A percentile compares a stretch with the other conserved stretches of the same genome.
These are phyloP conservation scores for Drosophila longiperda DNA, from an alignment of 2,888 invertebrate genomes.

Conservation along the genomic window DNA sequence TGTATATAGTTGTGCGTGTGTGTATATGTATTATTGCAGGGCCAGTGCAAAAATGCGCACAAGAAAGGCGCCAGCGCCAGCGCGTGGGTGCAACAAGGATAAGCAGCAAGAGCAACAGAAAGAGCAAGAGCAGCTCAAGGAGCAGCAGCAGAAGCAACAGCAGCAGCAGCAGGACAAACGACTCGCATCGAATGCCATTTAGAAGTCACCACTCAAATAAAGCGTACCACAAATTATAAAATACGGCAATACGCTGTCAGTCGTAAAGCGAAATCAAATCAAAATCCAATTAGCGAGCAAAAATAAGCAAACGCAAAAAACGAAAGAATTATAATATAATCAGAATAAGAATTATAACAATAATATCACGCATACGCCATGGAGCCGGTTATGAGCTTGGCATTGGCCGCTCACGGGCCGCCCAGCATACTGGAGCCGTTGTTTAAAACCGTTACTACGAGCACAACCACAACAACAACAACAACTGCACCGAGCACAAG, in stretches of 20 bases:
- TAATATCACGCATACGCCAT: slow-evolving; percentile 65
- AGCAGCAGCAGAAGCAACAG: slow-evolving; percentile 10
- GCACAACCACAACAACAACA: slow-evolving; percentile 81
- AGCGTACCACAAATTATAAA: slow-evolving; percentile 1
- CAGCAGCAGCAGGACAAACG: slow-evolving; percentile 6
- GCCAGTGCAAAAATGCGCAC: slow-evolving; percentile 57
- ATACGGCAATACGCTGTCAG: slow-evolving; percentile 5
- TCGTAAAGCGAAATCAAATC: slow-evolving; percentile 13
- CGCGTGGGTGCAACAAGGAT: slow-evolving; percentile 73
- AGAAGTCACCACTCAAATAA: slow-evolving; percentile 14
- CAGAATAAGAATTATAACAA: neutral
- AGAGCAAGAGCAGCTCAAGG: neutral
- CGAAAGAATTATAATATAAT: slow-evolving; percentile 1
- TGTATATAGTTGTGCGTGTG: neutral
- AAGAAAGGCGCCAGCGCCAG: slow-evolving; percentile 48
- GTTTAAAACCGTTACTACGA: slow-evolving; percentile 83
- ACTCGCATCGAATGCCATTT: slow-evolving; percentile 17
- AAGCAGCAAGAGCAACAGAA: slow-evolving; percentile 30
- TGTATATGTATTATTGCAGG: slow-evolving; percentile 40
- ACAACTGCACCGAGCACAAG: slow-evolving; percentile 75
- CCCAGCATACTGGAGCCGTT: slow-evolving; percentile 84
- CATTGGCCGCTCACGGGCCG: slow-evolving; percentile 82
- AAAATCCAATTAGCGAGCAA: slow-evolving; percentile 7
- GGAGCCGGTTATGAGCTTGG: slow-evolving; percentile 76
- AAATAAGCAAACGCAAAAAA: neutral